Conservation (phyloP, 1,140 invertebrate genomes). For the Lordiphosa mommai region DNA sequence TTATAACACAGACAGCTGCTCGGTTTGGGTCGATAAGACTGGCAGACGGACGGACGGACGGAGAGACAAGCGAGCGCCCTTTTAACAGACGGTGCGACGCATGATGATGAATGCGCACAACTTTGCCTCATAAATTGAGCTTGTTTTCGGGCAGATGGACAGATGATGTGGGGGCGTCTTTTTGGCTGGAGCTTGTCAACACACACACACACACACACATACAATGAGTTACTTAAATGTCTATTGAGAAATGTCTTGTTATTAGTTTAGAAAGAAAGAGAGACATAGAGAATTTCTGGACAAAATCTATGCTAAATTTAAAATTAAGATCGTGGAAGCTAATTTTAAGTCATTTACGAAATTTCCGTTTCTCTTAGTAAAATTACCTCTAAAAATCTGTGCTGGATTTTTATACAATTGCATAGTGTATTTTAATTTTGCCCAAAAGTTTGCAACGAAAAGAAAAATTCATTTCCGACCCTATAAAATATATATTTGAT, state of each 20-base stretch:
- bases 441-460: no score
- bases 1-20: slow-evolving; percentile 58
- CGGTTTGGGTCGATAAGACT: slow-evolving; percentile 24
- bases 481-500: no score
- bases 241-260: slow-evolving; percentile 31
- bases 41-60: slow-evolving; percentile 3
- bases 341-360: no score
- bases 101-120: slow-evolving; percentile 58
- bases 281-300: neutral
- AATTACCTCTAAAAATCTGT: no score
- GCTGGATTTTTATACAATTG: no score
- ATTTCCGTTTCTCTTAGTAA: no score
- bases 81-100: slow-evolving; percentile 31
- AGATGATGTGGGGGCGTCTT: slow-evolving; percentile 32
- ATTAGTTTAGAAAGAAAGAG: slow-evolving; percentile 1
- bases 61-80: slow-evolving; percentile 1
- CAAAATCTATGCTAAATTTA: no score
- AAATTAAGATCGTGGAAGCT: no score
- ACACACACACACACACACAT: slow-evolving; percentile 24
- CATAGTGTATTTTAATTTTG: no score
- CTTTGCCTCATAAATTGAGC: slow-evolving; percentile 51
- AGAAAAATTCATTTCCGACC: no score
- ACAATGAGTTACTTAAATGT: slow-evolving; percentile 8
- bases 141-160: slow-evolving; percentile 22
- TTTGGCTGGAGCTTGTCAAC: slow-evolving; percentile 44